Percentiles rank a stretch among this genome's conserved stretches.
Conservation (phyloP, 2,797 vertebrate species). For the Tokudaia tokunoshimensis region DNA sequence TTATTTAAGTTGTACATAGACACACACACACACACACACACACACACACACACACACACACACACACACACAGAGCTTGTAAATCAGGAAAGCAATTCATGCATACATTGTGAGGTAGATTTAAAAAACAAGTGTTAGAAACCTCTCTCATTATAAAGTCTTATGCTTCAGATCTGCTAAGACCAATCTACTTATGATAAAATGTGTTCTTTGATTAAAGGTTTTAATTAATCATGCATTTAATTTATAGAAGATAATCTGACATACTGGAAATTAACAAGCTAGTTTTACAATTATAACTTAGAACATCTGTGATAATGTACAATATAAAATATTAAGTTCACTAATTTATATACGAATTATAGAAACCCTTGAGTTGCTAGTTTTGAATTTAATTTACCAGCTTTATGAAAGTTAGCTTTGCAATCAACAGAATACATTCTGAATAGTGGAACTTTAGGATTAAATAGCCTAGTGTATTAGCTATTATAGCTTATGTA, state of each 20-base stretch:
- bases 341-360: not conserved
- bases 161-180: not conserved
- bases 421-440: not conserved
- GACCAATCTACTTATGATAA: not conserved
- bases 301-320: not conserved
- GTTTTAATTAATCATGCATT: not conserved
- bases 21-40: no score
- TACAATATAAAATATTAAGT: not conserved
- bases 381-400: constrained; percentile 42
- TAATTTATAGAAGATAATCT: not conserved
- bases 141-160: not conserved
- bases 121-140: not conserved
- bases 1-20: not conserved
- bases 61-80: not conserved
- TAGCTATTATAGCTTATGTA: not conserved
- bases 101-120: no score
- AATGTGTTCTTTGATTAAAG: not conserved
- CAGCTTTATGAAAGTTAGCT: constrained; percentile 20
- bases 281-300: not conserved
- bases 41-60: not conserved
- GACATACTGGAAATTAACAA: not conserved
- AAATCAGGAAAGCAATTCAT: not conserved
- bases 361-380: not conserved
- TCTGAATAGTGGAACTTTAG: not conserved
- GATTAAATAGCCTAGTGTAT: not conserved